Base-by-base conservation (phyloP, 2,888 invertebrate genomes). In the Lordiphosa andalusiaca region DNA sequence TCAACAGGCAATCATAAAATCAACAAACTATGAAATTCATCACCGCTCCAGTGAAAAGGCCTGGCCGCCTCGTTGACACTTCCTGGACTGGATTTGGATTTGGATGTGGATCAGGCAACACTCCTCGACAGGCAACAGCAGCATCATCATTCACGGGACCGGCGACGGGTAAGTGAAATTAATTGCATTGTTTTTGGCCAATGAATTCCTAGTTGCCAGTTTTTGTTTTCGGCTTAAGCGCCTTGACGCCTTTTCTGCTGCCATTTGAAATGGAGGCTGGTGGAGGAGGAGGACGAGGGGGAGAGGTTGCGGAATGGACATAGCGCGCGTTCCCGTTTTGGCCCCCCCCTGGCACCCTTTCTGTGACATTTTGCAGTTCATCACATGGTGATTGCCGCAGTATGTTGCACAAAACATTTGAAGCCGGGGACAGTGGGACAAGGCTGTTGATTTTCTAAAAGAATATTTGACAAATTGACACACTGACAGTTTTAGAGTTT, bases 1-100 rank as follows among this genome's bases (percentile, higher is more conserved):
- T 42, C 42, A 54, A 67, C 47, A 50, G 55, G 62, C 84, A 86
- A 87, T 86, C 86, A 87, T 87, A 86, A 85, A 87, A 86, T 85
- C 84, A 86, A 86, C 86, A 86, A 44, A 84, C 86, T 83, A 84
- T 86, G 86, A 87, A 86, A 87, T 86, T 86, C 86, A 87, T 87
- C 87, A 87, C 77, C 63, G 46, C 68, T 42, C 60, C 53, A 67
- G 67, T 69, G 69, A 70, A 70, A 75, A 66, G 66, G 70, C 64
- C 77, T 53, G 30, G 30, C 30, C 48, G 64, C 51, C 55, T 73
- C 63, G 84, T 77, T 73, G 73, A 68, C 81, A 81, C 81, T 73
- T 76, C 84, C 64, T 51, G 44, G 57, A 77, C 62, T 82, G 80
- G 80, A 82, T 77, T 73, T 81, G 67, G 70, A 73, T 12, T 73